Evolutionary conservation across 2,888 invertebrate species (phyloP), one percentile per base, ranked within the genome.

Genomic region (Rhagium mordax): DNA sequence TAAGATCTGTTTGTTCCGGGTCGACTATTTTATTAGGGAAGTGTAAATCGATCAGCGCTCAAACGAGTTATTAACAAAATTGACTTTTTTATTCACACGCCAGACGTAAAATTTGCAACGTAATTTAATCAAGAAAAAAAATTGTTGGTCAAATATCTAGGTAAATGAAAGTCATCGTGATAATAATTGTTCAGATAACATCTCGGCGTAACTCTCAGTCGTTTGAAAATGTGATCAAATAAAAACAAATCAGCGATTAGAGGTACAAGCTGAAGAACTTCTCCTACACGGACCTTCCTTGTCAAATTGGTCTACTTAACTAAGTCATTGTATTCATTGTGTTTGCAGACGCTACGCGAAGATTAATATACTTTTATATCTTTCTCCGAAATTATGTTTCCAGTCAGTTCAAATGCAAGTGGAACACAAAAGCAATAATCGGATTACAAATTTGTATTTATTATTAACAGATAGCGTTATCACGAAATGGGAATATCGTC

Each of bases 121-220:
- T 41, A 41, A 41, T 41, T 65, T 65, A 48, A 24, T 47, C 10
- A 49, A 20, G 47, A 16, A 65, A 48, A 48, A 57, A 57, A 20
- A 21, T 29, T 47, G 47, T 57, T 57, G 60, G 49, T 59, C 69
- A 33, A 61, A 51, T 49, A 65, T 53, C 27, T 68, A 70, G 69
- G 59, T 53, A 70, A 70, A 70, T 70, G 69, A 70, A 70, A 70
- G 61, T 70, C 61, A 70, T 61, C 41, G 33, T 64, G 53, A 41
- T 51, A 51, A 51, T 65, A 65, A 65, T 15, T 29, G 33, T 33
- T 59, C 20, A 15, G 13, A 27, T 24, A 55, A 4, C n/a, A 41
- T 41, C 41, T 41, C 3, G 5, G 3, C n/a, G 41, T 41, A 5
- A 41, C n/a, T 41, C 41, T 41, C 41, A 41, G 29, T 27, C 24